These are phyloP conservation scores for Premnoplex brunnescens DNA, from an alignment of 2,797 vertebrate genomes.

Conservation along the genomic window DNA sequence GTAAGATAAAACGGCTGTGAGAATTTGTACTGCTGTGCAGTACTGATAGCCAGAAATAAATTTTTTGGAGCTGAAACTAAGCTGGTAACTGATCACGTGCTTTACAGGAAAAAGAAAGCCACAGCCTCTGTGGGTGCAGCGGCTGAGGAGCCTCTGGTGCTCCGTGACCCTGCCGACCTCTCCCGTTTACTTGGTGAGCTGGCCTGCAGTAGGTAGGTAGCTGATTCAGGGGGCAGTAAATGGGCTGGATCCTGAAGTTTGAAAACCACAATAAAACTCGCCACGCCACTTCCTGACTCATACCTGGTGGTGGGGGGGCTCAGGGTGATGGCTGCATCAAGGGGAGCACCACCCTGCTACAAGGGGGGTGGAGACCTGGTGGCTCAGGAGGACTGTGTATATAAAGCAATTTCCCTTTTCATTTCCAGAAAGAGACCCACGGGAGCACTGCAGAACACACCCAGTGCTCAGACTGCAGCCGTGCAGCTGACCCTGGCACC, in stretches of 20 bases:
- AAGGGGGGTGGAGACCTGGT: background rate
- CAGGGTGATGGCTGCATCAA: too few species aligned
- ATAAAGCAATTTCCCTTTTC: accelerated
- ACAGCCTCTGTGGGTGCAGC: background rate
- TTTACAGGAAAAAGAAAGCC: background rate
- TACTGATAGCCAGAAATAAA: background rate
- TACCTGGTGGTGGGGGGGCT: accelerated
- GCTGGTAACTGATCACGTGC: accelerated
- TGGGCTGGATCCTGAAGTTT: background rate
- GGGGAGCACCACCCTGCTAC: accelerated
- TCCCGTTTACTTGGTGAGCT: accelerated
- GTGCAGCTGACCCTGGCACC: background rate
- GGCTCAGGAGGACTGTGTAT: accelerated
- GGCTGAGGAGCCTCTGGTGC: too few species aligned
- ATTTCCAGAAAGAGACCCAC: accelerated
- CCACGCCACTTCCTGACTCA: accelerated
- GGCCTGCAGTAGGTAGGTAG: background rate
- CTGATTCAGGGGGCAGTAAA: accelerated
- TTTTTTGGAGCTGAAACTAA: background rate
- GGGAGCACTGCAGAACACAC: background rate
- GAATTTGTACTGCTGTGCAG: background rate
- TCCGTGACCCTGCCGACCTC: accelerated
- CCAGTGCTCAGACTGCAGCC: accelerated
- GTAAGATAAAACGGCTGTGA: background rate
- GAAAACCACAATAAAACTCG: too few species aligned